A percentile compares a stretch with the other conserved stretches of the same genome.
Conservation (phyloP, 2,888 invertebrate genomes). For the Chironomus tentans region DNA sequence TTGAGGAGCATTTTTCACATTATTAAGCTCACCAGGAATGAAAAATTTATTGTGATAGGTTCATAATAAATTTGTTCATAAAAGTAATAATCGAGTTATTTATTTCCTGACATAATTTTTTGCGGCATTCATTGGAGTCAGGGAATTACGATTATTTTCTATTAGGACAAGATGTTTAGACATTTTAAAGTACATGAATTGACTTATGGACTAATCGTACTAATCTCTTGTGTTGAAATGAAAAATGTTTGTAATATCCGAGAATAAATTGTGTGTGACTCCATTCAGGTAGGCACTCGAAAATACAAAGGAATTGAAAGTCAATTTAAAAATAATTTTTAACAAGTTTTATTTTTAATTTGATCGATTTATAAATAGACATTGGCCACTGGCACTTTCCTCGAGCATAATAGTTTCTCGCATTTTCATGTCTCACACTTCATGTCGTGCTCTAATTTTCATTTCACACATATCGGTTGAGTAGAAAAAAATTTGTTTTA, state of each 20-base stretch:
- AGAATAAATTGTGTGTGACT: too few species aligned
- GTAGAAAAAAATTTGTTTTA: neutral
- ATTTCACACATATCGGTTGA: constrained; percentile 17
- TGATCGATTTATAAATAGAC: constrained; percentile 14
- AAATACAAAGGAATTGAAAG: neutral
- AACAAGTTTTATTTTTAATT: constrained; percentile 1
- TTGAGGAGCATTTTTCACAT: neutral
- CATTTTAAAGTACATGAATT: neutral
- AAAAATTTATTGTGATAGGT: neutral
- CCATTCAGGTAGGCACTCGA: too few species aligned
- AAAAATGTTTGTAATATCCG: too few species aligned
- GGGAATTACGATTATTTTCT: too few species aligned
- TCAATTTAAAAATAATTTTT: constrained; percentile 6
- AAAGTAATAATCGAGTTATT: neutral
- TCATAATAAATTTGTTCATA: neutral
- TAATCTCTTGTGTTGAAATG: too few species aligned
- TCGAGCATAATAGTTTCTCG: constrained; percentile 21
- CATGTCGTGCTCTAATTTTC: constrained; percentile 21
- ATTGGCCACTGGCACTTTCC: neutral
- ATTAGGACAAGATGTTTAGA: neutral
- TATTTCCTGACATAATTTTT: neutral
- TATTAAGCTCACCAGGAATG: neutral
- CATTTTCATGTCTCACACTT: neutral
- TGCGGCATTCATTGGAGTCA: neutral
- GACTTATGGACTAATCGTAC: neutral